Evolutionary conservation across 2,113 vertebrate species (phyloP).

Genomic region (Rhabdornis inornatus): DNA sequence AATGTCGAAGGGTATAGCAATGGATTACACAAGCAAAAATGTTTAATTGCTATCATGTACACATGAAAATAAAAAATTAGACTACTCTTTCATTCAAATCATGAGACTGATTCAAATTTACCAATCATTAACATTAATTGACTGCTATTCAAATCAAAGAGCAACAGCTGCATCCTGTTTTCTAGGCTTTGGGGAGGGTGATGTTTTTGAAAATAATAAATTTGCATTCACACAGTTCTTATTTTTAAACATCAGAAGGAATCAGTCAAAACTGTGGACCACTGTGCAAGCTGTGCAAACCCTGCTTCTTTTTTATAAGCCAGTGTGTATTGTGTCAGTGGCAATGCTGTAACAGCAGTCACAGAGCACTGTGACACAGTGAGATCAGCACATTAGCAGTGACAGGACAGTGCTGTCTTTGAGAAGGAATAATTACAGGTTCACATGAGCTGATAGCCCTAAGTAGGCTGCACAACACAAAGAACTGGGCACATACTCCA

Average conservation of each 20-base stretch:
- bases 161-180: conserved; percentile 40
- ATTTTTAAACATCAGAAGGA: conserved; percentile 53
- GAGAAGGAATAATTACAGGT: background rate
- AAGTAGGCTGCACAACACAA: background rate
- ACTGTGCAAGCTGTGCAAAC: background rate
- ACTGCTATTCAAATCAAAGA: background rate
- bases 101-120: conserved; percentile 7
- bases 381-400: background rate
- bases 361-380: background rate
- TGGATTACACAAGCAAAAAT: background rate
- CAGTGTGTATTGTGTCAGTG: background rate
- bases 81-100: conserved; percentile 18
- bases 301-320: background rate
- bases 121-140: conserved; percentile 33
- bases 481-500: background rate
- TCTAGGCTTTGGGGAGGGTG: background rate
- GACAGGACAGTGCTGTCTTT: background rate
- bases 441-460: background rate
- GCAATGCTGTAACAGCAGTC: background rate
- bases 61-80: conserved; percentile 59
- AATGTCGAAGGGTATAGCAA: background rate
- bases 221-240: conserved; percentile 40
- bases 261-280: conserved; percentile 11
- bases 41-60: conserved; percentile 51
- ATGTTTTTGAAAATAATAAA: conserved; percentile 34